Evolutionary conservation across 2,888 invertebrate genomes (phyloP).

Genomic region (Bombylius major): DNA sequence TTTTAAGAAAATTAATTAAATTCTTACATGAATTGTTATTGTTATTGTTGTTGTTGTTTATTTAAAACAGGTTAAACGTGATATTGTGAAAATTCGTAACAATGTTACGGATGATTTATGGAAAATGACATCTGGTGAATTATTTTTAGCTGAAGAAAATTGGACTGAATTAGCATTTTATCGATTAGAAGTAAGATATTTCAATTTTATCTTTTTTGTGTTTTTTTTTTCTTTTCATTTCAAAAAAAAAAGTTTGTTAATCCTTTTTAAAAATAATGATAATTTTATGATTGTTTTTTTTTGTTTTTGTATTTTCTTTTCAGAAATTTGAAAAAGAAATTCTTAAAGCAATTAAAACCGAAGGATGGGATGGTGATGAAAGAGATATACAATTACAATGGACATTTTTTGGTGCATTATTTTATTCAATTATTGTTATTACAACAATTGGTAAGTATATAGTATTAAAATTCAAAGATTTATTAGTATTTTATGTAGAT

Average conservation of each 20-base stretch:
- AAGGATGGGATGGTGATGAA: conserved; percentile 81
- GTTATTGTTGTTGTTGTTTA: no score
- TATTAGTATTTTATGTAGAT: background rate
- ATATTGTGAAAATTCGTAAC: conserved; percentile 55
- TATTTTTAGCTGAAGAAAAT: conserved; percentile 55
- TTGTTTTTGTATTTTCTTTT: conserved; percentile 1
- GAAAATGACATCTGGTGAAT: conserved; percentile 44
- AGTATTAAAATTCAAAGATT: background rate
- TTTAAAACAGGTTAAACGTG: conserved; percentile 55
- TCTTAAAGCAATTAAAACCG: conserved; percentile 69
- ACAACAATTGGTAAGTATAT: conserved; percentile 77
- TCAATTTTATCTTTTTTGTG: background rate
- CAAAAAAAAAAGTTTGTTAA: background rate
- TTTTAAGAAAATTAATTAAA: no score
- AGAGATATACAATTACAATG: conserved; percentile 54
- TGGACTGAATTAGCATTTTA: conserved; percentile 67
- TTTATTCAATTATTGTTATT: conserved; percentile 92
- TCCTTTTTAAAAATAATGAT: background rate
- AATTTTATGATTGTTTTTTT: background rate
- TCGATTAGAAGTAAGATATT: conserved; percentile 39
- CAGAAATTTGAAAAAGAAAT: conserved; percentile 56
- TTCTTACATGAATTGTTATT: no score
- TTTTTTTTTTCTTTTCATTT: background rate
- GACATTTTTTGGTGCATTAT: conserved; percentile 79
- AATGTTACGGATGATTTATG: conserved; percentile 71